These are phyloP conservation scores for Nomada goodeniana DNA, from an alignment of 2,888 invertebrate species.

Conservation along the genomic window DNA sequence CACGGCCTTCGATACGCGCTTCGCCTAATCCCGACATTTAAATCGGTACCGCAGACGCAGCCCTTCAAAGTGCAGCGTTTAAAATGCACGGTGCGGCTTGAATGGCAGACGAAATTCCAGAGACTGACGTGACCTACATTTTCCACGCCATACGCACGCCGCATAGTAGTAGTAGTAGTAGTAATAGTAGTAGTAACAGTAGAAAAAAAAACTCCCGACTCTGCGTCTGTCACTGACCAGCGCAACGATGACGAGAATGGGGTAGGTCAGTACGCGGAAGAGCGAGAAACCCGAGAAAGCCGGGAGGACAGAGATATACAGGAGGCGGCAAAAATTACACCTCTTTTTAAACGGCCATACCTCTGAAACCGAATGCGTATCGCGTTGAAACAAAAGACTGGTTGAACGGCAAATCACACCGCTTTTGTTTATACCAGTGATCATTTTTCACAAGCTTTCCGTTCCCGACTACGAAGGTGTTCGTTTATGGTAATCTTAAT, in stretches of 20 bases:
- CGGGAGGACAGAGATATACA: not conserved
- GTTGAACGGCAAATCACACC: not conserved
- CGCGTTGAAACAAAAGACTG: not conserved
- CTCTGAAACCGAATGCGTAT: not conserved
- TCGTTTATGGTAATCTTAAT: not conserved
- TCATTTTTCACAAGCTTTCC: not conserved
- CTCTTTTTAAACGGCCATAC: conserved; percentile 15
- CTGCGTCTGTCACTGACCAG: conserved; percentile 27
- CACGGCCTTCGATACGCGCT: not conserved
- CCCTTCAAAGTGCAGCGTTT: not conserved
- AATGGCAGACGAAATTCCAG: conserved; percentile 25
- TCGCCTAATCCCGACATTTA: conserved; percentile 15
- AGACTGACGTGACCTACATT: conserved; percentile 32
- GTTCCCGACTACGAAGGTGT: not conserved
- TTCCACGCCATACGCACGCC: conserved; percentile 24
- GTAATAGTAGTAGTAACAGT: not conserved
- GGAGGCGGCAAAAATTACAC: not conserved
- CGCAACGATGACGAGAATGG: conserved; percentile 10
- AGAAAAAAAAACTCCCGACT: conserved; percentile 14
- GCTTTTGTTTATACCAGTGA: not conserved
- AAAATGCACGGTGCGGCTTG: conserved; percentile 6
- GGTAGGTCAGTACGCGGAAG: not conserved
- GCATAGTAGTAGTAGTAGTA: conserved; percentile 10
- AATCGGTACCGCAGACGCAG: conserved; percentile 12
- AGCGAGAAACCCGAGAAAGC: not conserved